These are phyloP conservation scores for Tubulanus polymorphus DNA, from an alignment of 2,888 invertebrate species.

Conservation along the genomic window DNA sequence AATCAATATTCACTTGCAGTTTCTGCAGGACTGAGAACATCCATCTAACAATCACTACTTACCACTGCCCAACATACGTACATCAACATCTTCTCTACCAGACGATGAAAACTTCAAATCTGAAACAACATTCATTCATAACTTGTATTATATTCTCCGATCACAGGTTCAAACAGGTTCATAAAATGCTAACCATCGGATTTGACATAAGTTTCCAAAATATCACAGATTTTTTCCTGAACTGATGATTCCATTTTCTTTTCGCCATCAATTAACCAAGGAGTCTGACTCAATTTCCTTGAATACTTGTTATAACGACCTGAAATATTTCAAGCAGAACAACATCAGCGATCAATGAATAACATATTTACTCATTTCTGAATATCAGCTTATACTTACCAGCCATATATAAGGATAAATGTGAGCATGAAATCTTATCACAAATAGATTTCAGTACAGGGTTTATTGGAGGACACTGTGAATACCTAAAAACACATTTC, in stretches of 20 bases:
- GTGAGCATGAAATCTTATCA: slow-evolving; percentile 59
- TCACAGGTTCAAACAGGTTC: neutral
- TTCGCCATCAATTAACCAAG: slow-evolving; percentile 82
- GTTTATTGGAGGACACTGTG: slow-evolving; percentile 58
- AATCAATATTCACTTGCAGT: neutral
- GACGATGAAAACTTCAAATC: slow-evolving; percentile 80
- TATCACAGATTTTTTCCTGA: slow-evolving; percentile 78
- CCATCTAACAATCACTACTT: slow-evolving; percentile 4
- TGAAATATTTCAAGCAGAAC: too few species aligned
- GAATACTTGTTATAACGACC: slow-evolving; percentile 57
- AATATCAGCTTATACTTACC: slow-evolving; percentile 32
- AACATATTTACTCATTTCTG: neutral
- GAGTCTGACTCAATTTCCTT: slow-evolving; percentile 83
- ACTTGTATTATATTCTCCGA: neutral
- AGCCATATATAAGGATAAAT: slow-evolving; percentile 65
- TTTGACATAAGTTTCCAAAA: slow-evolving; percentile 62
- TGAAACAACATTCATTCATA: slow-evolving; percentile 34
- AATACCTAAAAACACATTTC: slow-evolving; percentile 31
- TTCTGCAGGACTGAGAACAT: neutral
- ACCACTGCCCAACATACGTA: slow-evolving; percentile 70
- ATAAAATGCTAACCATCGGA: slow-evolving; percentile 56
- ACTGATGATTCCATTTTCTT: slow-evolving; percentile 81
- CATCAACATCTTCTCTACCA: slow-evolving; percentile 96
- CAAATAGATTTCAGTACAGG: slow-evolving; percentile 55
- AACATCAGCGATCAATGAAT: too few species aligned